Evolutionary conservation across 2,888 invertebrate genomes (phyloP).

Genomic region (Andrena bucephala): DNA sequence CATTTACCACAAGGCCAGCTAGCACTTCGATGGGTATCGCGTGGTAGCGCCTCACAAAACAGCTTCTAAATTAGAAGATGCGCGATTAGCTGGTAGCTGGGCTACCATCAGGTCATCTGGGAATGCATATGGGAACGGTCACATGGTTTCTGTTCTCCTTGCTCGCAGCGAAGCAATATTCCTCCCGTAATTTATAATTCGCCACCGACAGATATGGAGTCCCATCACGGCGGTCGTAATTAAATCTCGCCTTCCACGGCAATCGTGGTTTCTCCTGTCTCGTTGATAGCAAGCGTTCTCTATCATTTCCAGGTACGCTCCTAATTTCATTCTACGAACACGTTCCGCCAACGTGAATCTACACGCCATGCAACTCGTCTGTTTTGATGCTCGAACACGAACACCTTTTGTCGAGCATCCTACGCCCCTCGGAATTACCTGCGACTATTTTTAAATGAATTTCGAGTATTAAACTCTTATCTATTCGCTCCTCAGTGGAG

Average conservation of each 20-base stretch:
- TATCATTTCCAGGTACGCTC: conserved; percentile 44
- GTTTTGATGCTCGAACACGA: not conserved
- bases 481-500: too few relatives aligned
- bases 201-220: conserved; percentile 47
- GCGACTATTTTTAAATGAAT: too few relatives aligned
- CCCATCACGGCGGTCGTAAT: conserved; percentile 56
- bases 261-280: conserved; percentile 42
- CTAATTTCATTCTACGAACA: conserved; percentile 41
- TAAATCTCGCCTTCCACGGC: conserved; percentile 61
- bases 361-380: not conserved
- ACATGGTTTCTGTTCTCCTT: conserved; percentile 34
- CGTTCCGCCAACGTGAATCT: conserved; percentile 16
- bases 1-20: not conserved
- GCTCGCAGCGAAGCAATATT: conserved; percentile 49
- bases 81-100: conserved; percentile 71
- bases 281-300: conserved; percentile 41
- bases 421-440: too few relatives aligned
- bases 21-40: conserved; percentile 47
- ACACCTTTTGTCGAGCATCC: not conserved
- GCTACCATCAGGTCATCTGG: conserved; percentile 40
- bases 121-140: conserved; percentile 66
- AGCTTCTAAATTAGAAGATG: conserved; percentile 76
- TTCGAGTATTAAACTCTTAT: too few relatives aligned
- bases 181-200: conserved; percentile 67
- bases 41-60: conserved; percentile 32